These are phyloP conservation scores for Lepidonotus clava DNA, from an alignment of 2,888 invertebrate species.

Conservation along the genomic window DNA sequence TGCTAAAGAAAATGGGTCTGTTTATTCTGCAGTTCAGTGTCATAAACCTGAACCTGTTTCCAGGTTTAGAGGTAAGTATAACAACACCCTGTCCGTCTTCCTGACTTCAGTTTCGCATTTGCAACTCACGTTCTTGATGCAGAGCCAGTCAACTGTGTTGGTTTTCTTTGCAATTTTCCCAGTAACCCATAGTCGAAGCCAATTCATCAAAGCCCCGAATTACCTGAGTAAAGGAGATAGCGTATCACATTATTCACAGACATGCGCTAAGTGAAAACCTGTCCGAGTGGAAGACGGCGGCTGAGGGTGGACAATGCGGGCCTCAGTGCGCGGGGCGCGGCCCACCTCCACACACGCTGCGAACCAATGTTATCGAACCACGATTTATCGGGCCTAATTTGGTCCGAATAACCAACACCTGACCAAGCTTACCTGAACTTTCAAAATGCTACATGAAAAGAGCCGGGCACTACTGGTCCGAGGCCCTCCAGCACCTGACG, in stretches of 20 bases:
- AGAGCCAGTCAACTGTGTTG: not conserved
- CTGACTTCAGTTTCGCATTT: not conserved
- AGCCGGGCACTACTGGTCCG: not conserved
- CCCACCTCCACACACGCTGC: not conserved
- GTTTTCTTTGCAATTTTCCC: conserved; percentile 15
- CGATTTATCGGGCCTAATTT: conserved; percentile 48
- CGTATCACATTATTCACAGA: conserved; percentile 21
- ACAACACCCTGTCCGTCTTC: not conserved
- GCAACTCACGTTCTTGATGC: not conserved
- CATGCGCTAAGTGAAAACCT: conserved; percentile 28
- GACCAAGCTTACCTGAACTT: conserved; percentile 36
- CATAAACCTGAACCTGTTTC: no score
- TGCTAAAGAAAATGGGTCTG: no score
- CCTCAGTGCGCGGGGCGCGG: not conserved
- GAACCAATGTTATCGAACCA: conserved; percentile 45
- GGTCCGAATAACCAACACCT: conserved; percentile 33
- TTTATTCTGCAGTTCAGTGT: no score
- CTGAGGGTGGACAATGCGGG: not conserved
- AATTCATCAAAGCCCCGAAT: conserved; percentile 26
- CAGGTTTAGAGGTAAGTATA: not conserved
- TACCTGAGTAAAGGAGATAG: conserved; percentile 27
- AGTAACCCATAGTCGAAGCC: not conserved
- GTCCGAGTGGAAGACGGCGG: not conserved
- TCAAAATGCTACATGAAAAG: conserved; percentile 48
- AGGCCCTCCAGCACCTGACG: conserved; percentile 49